Conservation (phyloP, 2,113 vertebrate species). For the Gyps fulvus region DNA sequence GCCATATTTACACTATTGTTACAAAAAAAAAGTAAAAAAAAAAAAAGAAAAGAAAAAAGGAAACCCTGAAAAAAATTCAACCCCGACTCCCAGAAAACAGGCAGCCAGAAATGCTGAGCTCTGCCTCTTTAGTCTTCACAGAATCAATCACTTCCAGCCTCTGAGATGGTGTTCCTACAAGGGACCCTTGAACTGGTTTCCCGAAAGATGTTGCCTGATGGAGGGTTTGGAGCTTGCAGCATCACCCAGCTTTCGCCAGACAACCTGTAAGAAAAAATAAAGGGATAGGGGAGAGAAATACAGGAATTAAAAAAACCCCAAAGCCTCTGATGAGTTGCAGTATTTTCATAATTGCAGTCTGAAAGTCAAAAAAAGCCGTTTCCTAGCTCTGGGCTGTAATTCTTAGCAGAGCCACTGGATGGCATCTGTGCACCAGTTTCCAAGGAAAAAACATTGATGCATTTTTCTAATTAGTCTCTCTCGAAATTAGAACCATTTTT, state of each 20-base stretch:
- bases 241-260: conserved; percentile 97
- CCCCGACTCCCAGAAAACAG: background rate
- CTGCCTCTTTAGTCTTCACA: conserved; percentile 13
- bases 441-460: background rate
- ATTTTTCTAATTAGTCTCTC: conserved; percentile 44
- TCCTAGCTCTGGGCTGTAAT: background rate
- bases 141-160: background rate
- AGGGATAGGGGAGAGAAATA: background rate
- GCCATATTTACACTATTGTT: conserved; percentile 73
- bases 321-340: background rate
- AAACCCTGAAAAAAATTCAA: conserved; percentile 33
- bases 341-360: background rate
- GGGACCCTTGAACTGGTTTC: conserved; percentile 98
- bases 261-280: conserved; percentile 79
- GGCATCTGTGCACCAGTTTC: background rate
- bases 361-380: background rate
- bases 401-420: conserved; percentile 7
- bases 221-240: conserved; percentile 94
- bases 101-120: conserved; percentile 21
- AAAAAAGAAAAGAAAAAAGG: background rate
- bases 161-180: conserved; percentile 71
- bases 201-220: conserved; percentile 94
- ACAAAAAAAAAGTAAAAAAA: background rate
- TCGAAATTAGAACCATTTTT: conserved; percentile 47
- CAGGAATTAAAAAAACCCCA: background rate